phyloP scores from a whole-genome alignment of 2,797 vertebrate genomes.

The Phoxinus dragarum region DNA sequence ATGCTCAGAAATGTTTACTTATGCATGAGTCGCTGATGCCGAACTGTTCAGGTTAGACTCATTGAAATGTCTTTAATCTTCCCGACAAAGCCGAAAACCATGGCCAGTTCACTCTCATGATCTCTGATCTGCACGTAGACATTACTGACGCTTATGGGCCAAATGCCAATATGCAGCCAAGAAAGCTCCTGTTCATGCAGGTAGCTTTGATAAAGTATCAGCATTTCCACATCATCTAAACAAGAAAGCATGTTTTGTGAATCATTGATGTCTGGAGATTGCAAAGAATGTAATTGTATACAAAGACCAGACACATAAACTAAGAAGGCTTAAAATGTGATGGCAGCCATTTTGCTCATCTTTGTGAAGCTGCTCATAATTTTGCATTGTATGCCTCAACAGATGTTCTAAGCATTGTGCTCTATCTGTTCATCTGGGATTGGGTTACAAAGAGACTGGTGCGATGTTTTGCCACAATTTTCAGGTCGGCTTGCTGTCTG shows the following conservation, averaged over 20 bases:
- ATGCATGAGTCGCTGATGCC: constrained; percentile 63
- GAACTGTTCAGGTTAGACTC: constrained; percentile 68
- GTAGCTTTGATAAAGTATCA: constrained; percentile 72
- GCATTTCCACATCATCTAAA: constrained; percentile 68
- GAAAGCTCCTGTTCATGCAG: constrained; percentile 67
- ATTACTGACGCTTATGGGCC: constrained; percentile 56
- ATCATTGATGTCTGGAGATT: constrained; percentile 72
- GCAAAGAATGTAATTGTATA: constrained; percentile 67
- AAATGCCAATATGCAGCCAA: constrained; percentile 59
- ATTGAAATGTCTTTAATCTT: constrained; percentile 65
- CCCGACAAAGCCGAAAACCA: constrained; percentile 48
- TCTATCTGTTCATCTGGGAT: constrained; percentile 46
- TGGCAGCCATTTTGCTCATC: constrained; percentile 47
- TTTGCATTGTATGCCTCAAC: constrained; percentile 53
- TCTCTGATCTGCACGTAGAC: constrained; percentile 70
- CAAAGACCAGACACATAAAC: constrained; percentile 65
- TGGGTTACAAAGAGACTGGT: constrained; percentile 55
- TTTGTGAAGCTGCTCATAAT: constrained; percentile 47
- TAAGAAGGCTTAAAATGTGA: constrained; percentile 32
- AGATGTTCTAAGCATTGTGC: constrained; percentile 57
- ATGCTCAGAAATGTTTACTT: constrained; percentile 65
- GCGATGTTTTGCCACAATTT: constrained; percentile 63
- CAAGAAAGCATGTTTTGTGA: constrained; percentile 58
- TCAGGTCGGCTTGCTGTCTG: constrained; percentile 61
- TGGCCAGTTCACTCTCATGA: constrained; percentile 58